Conservation (phyloP, 2,797 vertebrate genomes). For the Cossypha niveicapilla region DNA sequence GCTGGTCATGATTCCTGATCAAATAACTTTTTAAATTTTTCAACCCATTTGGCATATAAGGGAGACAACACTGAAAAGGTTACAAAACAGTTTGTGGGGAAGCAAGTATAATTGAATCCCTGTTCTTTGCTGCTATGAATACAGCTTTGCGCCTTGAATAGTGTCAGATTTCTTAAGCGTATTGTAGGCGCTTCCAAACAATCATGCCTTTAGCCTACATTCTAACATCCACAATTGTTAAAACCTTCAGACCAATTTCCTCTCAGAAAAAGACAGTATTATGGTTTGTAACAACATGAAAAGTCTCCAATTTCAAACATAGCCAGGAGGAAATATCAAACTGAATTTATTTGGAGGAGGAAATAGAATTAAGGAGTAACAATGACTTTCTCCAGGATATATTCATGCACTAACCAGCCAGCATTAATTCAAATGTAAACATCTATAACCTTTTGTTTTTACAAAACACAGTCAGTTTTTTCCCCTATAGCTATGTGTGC, state of each 20-base stretch:
- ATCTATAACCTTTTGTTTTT: slow-evolving; percentile 25
- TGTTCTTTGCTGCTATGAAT: slow-evolving; percentile 13
- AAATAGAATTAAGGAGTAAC: slow-evolving; percentile 44
- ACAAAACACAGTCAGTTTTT: not conserved
- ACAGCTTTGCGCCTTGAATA: not conserved
- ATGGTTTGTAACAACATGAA: slow-evolving; percentile 26
- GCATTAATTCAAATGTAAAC: slow-evolving; percentile 42
- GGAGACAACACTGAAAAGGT: not conserved
- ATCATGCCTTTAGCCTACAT: slow-evolving; percentile 12
- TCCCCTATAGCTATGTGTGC: not conserved
- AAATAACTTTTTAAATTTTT: not conserved
- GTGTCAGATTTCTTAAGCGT: slow-evolving; percentile 34
- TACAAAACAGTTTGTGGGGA: not conserved
- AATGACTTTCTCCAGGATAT: slow-evolving; percentile 20
- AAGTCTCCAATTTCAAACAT: slow-evolving; percentile 28
- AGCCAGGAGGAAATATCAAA: slow-evolving; percentile 35
- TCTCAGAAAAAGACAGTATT: slow-evolving; percentile 5
- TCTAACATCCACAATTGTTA: slow-evolving; percentile 34
- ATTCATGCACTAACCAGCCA: slow-evolving; percentile 25
- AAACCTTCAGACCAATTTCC: slow-evolving; percentile 29
- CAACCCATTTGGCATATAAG: not conserved
- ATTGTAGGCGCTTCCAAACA: slow-evolving; percentile 12
- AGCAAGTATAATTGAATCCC: slow-evolving; percentile 9
- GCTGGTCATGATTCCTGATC: not conserved
- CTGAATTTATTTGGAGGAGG: slow-evolving; percentile 41